Evolutionary conservation across 2,113 vertebrate genomes (phyloP).

Genomic region (Sisor rabdophorus): DNA sequence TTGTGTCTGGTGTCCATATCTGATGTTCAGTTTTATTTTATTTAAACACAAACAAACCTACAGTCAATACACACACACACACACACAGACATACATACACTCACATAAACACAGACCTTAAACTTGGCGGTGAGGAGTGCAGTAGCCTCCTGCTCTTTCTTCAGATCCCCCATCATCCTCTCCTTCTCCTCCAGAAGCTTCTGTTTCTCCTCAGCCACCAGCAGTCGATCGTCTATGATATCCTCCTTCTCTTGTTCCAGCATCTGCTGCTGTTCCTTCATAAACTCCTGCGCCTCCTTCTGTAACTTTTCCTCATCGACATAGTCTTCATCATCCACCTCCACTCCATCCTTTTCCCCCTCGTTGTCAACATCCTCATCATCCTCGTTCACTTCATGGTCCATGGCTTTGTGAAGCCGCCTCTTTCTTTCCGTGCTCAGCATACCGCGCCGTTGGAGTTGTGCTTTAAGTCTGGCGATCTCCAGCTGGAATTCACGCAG

Average conservation of each 20-base stretch:
- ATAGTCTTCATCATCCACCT: slow-evolving; percentile 64
- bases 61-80: neutral
- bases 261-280: slow-evolving; percentile 87
- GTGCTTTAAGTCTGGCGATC: slow-evolving; percentile 86
- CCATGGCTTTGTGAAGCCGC: slow-evolving; percentile 65
- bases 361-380: slow-evolving; percentile 33
- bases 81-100: neutral
- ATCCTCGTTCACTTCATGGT: slow-evolving; percentile 65
- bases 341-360: slow-evolving; percentile 35
- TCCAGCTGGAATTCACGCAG: slow-evolving; percentile 93
- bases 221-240: slow-evolving; percentile 86
- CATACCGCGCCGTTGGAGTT: slow-evolving; percentile 86
- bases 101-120: slow-evolving; percentile 74
- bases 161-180: slow-evolving; percentile 92
- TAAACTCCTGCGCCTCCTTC: slow-evolving; percentile 80
- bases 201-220: slow-evolving; percentile 90
- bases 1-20: too few relatives aligned
- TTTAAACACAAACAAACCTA: too few relatives aligned
- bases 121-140: slow-evolving; percentile 90
- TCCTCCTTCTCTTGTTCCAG: slow-evolving; percentile 91
- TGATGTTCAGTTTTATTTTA: too few relatives aligned
- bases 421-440: slow-evolving; percentile 77
- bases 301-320: slow-evolving; percentile 60
- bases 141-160: slow-evolving; percentile 88
- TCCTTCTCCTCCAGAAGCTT: slow-evolving; percentile 92